Percentiles rank a stretch among this genome's conserved stretches.
These are phyloP conservation scores for Apocrypta bakeri DNA, from an alignment of 1,140 invertebrate species.

Conservation along the genomic window DNA sequence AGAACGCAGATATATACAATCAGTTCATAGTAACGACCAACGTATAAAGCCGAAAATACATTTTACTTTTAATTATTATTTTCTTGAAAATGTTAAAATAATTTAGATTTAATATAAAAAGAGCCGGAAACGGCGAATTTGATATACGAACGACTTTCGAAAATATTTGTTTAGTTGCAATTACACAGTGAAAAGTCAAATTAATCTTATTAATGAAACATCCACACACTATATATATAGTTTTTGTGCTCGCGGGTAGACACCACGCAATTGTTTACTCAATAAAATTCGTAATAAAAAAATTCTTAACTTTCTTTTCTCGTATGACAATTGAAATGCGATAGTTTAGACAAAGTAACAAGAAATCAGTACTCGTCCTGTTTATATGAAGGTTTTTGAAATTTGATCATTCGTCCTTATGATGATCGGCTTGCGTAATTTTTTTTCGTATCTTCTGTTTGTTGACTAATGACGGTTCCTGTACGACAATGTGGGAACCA, in stretches of 20 bases:
- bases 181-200: no score
- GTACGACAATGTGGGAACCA: slow-evolving; percentile 24
- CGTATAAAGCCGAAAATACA: background rate
- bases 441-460: background rate
- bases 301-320: no score
- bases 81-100: background rate
- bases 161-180: no score
- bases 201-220: no score
- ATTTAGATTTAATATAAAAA: background rate
- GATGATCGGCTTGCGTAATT: background rate
- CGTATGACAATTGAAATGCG: no score
- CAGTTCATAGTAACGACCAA: background rate
- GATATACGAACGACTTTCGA: background rate
- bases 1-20: slow-evolving; percentile 29
- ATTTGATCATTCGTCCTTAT: background rate
- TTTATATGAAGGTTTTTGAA: background rate
- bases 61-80: background rate
- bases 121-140: background rate
- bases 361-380: background rate
- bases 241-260: background rate
- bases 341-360: background rate
- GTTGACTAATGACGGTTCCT: background rate
- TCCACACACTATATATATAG: no score
- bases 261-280: background rate
- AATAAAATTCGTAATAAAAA: background rate